Conservation (phyloP, 1,140 invertebrate genomes). For the Calephelis virginiensis region DNA sequence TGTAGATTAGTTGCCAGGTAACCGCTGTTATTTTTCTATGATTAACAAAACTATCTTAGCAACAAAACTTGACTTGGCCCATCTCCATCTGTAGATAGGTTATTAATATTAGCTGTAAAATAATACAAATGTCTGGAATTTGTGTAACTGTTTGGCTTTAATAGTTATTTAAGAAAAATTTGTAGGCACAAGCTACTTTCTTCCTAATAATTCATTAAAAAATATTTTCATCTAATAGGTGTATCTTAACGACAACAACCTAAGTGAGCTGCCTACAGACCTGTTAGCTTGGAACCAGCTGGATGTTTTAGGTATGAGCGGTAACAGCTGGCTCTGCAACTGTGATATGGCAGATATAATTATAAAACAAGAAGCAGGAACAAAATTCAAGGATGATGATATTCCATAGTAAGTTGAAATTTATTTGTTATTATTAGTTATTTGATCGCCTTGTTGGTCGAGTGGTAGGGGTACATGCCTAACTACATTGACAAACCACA, state of each 20-base stretch:
- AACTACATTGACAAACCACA: too few relatives aligned
- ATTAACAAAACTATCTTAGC: too few relatives aligned
- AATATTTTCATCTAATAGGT: constrained; percentile 50
- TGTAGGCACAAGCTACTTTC: not conserved
- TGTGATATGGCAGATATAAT: constrained; percentile 75
- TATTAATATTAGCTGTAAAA: too few relatives aligned
- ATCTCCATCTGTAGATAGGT: too few relatives aligned
- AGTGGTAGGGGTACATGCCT: too few relatives aligned
- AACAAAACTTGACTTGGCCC: too few relatives aligned
- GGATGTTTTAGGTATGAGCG: constrained; percentile 73
- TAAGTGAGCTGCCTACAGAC: constrained; percentile 71
- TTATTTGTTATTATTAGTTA: not conserved
- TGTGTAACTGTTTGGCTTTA: too few relatives aligned
- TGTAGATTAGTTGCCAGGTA: too few relatives aligned
- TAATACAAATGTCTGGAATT: too few relatives aligned
- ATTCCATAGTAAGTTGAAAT: constrained; percentile 60
- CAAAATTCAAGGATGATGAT: constrained; percentile 58
- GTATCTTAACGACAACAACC: constrained; percentile 76
- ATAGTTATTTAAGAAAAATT: too few relatives aligned
- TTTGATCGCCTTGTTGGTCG: too few relatives aligned
- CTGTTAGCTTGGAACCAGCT: constrained; percentile 70
- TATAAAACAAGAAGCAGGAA: constrained; percentile 55
- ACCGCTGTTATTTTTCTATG: too few relatives aligned
- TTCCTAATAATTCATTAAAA: not conserved
- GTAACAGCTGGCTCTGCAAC: constrained; percentile 81